Base-by-base conservation (phyloP, 2,888 invertebrate species). In the Plagiodera versicolora region DNA sequence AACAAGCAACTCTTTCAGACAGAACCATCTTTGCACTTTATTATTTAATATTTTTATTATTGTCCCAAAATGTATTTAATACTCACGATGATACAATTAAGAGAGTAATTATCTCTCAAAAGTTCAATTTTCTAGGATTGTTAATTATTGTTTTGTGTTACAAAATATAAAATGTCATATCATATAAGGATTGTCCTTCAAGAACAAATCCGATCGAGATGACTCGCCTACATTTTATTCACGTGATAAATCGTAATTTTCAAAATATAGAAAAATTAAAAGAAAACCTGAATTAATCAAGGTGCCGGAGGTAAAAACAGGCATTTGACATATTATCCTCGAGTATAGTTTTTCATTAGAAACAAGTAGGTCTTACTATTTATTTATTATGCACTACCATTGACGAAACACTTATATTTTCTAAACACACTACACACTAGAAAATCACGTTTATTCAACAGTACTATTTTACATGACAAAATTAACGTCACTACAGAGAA, bases 171-270 rank as follows among this genome's bases (percentile, higher is more conserved):
- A 64, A 63, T 64, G 66, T 59, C 65, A 63, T 61, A 60, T 60
- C 66, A 62, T 67, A 68, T 68, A 67, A 63, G 66, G 66, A 65
- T 60, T 61, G 68, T 64, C 68, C 67, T 68, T 67, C 66, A 65
- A 44, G 46, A 53, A 58, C 39, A 65, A 49, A 39, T 32, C 45
- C 52, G 47, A 51, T 35, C 45, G 39, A 2, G 30, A 19, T 45
- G n/a, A 39, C 39, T 46, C 14, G 24, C 30, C 20, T 20, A 44
- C 19, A 16, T 18, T 24, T 53, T 46, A 20, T 8, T 28, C 32
- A 39, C n/a, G 30, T 53, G 28, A 51, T 35, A 4, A 18, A 20
- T 8, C 18, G n/a, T 10, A 2, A 32, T 32, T 17, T 32, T 10
- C 18, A 2, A 4, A 44, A 24, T 17, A 28, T 8, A 18, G 5